Percentiles rank a stretch among this genome's conserved stretches.
Evolutionary conservation across 2,113 vertebrate species (phyloP).

Genomic region (Tapirus terrestris): DNA sequence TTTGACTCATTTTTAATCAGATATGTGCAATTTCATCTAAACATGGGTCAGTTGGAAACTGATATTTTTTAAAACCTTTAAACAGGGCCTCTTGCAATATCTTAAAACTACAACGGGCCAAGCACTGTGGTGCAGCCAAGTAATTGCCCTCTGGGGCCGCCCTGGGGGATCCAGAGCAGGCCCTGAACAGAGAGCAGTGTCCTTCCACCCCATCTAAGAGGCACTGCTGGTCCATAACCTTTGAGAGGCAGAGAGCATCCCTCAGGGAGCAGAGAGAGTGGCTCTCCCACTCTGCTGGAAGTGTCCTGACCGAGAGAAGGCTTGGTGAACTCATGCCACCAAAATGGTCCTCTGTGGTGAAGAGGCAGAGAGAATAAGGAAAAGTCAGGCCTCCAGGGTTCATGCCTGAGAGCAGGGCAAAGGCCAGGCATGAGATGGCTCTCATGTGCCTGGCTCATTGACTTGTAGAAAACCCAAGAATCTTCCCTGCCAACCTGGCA

Average conservation of each 20-base stretch:
- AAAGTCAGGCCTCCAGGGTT: not conserved
- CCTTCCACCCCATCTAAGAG: not conserved
- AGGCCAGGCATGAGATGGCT: not conserved
- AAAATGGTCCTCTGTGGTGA: not conserved
- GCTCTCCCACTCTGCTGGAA: not conserved
- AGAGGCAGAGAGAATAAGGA: not conserved
- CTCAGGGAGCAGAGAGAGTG: not conserved
- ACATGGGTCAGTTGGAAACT: not conserved
- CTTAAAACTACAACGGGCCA: not conserved
- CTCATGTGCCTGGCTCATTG: not conserved
- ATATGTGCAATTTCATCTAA: not conserved
- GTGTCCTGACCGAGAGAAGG: not conserved
- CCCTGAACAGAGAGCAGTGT: not conserved
- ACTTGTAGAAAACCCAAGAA: not conserved
- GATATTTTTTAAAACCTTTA: not conserved
- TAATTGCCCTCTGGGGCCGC: not conserved
- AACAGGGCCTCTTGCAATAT: not conserved
- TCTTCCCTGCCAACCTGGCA: not conserved
- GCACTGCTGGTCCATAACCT: not conserved
- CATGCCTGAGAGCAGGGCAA: not conserved
- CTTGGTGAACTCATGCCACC: not conserved
- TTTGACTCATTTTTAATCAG: constrained; percentile 35
- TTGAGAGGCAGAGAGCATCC: not conserved
- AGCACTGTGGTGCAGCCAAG: not conserved
- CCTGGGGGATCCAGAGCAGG: not conserved